phyloP scores from a whole-genome alignment of 2,888 invertebrate species.

The Dascillus cervinus region DNA sequence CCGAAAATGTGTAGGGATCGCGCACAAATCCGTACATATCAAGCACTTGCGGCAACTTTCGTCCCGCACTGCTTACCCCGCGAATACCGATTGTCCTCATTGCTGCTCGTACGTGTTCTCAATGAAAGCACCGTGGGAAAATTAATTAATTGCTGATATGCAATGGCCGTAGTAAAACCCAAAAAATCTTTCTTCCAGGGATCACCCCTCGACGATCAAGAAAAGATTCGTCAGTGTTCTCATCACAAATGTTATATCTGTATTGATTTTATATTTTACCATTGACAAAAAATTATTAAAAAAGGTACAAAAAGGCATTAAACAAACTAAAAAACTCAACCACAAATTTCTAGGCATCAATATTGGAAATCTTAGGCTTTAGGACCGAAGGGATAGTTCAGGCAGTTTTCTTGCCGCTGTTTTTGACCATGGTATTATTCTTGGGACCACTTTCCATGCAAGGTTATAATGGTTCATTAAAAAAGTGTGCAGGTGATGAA shows the following conservation, averaged over 20 bases:
- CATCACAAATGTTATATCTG: conserved; percentile 72
- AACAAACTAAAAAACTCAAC: conserved; percentile 2
- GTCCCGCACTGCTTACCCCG: conserved; percentile 13
- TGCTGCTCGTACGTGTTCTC: conserved; percentile 7
- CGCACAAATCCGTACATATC: conserved; percentile 17
- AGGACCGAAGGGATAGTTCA: conserved; percentile 63
- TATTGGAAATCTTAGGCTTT: conserved; percentile 69
- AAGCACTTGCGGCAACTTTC: conserved; percentile 18
- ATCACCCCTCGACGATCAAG: conserved; percentile 84
- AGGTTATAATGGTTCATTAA: conserved; percentile 58
- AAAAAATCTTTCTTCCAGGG: conserved; percentile 60
- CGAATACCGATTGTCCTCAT: conserved; percentile 9
- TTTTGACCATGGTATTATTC: conserved; percentile 73
- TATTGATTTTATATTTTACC: conserved; percentile 67
- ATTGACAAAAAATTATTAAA: conserved; percentile 54
- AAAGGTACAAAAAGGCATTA: conserved; percentile 39
- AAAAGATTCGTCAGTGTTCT: conserved; percentile 80
- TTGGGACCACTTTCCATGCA: conserved; percentile 77
- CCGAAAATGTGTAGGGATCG: conserved; percentile 12
- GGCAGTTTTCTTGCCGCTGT: conserved; percentile 65
- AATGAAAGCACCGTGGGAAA: not conserved
- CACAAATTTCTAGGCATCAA: conserved; percentile 44
- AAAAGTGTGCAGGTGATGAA: conserved; percentile 64
- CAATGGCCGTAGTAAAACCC: conserved; percentile 1
- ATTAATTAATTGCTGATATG: not conserved